Base-by-base conservation (phyloP, 92 coral and sea anemone species). In the Isaurus tuberculatus region DNA sequence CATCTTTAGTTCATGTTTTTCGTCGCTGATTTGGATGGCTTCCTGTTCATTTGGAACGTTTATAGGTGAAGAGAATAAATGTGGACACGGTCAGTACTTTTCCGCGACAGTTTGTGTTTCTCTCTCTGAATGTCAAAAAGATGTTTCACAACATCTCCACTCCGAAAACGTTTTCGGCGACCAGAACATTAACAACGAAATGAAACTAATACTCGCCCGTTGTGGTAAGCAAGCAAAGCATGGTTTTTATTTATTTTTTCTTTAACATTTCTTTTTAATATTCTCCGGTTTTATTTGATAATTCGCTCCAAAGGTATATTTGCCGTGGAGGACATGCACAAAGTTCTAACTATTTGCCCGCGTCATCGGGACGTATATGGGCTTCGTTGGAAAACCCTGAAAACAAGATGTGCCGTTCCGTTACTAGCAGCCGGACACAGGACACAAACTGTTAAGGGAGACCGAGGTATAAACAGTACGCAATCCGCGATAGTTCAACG, bases 381-480 rank as follows among this genome's bases (percentile, higher is more conserved):
- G n/a, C 84, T 85, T 61, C 75, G 88, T 34, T 85, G 84, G 88
- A 67, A 63, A 65, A 43, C 58, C 53, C 34, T 26, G 2, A 73
- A 42, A 73, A 57, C 63, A 72, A 72, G 34, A 44, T 72, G 79
- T 43, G 79, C 64, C 32, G 20, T 43, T 25, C 55, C 79, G 63
- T 23, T 28, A 73, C 33, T 32, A 78, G 79, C 78, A 33, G 88
- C 88, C 33, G 82, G 37, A 53, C 84, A 85, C 88, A 85, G 36
- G 69, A 55, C 75, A 32, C 65, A 75, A 40, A 77, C 75, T 67
- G 82, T 43, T 61, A 85, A 85, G 26, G 88, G 88, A 57, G 75
- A 85, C 66, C 51, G 75, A 48, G 81, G 88, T 25, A 85, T 85
- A 29, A 49, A 75, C 88, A 70, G 64, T 77, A 46, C 75, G 23